phyloP scores from a whole-genome alignment of 2,888 invertebrate species.

The Conomelus anceps region DNA sequence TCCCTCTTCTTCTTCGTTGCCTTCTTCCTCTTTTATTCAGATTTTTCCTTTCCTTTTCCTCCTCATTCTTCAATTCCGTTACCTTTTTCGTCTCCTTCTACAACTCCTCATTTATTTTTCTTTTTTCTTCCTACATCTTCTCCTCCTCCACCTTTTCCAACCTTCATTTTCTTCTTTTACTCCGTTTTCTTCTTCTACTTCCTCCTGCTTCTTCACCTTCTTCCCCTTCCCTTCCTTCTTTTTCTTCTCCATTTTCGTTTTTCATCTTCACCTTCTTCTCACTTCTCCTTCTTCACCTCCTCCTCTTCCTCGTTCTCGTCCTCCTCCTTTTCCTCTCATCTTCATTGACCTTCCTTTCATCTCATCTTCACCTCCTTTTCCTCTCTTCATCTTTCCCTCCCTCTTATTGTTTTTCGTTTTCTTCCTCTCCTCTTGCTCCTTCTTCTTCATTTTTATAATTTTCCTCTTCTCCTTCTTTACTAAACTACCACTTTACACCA shows the following conservation, averaged over 20 bases:
- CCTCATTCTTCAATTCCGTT: not conserved
- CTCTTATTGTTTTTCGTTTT: too few relatives aligned
- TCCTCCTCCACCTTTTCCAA: not conserved
- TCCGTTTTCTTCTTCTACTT: not conserved
- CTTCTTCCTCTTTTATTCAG: not conserved
- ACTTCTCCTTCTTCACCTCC: not conserved
- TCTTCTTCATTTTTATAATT: too few relatives aligned
- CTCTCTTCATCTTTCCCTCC: too few relatives aligned
- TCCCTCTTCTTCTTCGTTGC: not conserved
- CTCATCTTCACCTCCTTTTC: not conserved
- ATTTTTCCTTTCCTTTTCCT: not conserved
- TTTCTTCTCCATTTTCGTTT: not conserved
- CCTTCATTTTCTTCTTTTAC: not conserved
- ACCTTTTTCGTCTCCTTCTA: not conserved
- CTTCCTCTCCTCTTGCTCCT: too few relatives aligned
- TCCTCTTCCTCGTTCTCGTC: too few relatives aligned
- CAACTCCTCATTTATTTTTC: not conserved
- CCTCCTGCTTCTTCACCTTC: not conserved
- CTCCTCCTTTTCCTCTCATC: too few relatives aligned
- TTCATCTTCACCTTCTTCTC: not conserved
- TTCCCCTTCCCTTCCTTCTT: not conserved
- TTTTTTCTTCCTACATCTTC: not conserved
- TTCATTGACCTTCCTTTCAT: too few relatives aligned
- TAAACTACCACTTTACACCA: too few relatives aligned
- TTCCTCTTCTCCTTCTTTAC: too few relatives aligned